A percentile compares a stretch with the other conserved stretches of the same genome.
Evolutionary conservation across 2,113 vertebrate species (phyloP).

Genomic region (Vulpes ferrilata): DNA sequence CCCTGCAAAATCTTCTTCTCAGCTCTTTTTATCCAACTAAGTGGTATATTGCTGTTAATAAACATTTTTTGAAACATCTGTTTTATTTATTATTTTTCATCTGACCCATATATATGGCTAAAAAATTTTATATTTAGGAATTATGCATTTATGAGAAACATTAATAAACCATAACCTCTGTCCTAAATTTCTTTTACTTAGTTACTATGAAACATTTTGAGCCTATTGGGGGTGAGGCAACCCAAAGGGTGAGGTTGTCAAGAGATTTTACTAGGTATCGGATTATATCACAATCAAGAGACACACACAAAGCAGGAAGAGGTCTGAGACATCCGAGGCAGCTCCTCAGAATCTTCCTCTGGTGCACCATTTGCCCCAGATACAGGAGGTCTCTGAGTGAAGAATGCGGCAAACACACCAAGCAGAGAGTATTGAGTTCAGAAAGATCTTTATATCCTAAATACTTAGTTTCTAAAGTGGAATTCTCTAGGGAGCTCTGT

Average conservation of each 20-base stretch:
- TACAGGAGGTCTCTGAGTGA: not conserved
- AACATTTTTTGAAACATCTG: not conserved
- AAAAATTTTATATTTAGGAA: not conserved
- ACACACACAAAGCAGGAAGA: not conserved
- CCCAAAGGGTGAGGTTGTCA: not conserved
- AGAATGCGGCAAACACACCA: fast-evolving
- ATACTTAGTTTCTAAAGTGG: not conserved
- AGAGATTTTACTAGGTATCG: not conserved
- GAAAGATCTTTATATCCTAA: not conserved
- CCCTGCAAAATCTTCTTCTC: not conserved
- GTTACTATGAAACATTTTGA: not conserved
- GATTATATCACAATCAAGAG: not conserved
- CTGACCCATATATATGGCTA: not conserved
- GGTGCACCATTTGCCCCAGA: not conserved
- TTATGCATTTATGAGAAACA: slow-evolving; percentile 32
- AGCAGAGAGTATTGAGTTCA: not conserved
- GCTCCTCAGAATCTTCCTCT: not conserved
- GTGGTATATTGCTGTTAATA: not conserved
- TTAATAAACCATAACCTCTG: not conserved
- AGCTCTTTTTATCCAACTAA: not conserved
- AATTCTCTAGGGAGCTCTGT: not conserved
- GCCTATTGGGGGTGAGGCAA: not conserved
- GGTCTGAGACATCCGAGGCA: not conserved
- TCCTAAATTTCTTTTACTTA: slow-evolving; percentile 18
- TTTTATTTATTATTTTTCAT: slow-evolving; percentile 13